Evolutionary conservation across 2,113 vertebrate species (phyloP), one percentile per base, ranked within the genome.

Genomic region (Halichoerus grypus): DNA sequence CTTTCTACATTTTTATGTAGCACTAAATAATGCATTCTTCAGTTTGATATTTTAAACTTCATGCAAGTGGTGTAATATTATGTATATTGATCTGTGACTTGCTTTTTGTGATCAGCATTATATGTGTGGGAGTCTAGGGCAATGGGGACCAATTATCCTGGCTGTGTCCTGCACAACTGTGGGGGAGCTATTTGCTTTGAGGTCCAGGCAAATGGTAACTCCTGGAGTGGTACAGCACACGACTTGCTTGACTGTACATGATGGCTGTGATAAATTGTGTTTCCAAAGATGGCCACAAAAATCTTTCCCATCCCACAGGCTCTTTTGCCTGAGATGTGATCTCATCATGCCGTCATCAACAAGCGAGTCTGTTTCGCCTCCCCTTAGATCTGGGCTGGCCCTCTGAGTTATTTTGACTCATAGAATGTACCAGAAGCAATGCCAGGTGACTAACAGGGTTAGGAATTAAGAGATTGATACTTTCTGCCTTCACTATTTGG

Each of bases 31-130:
- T 63, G 57, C 7, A 31, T 88, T 88, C 39, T 88, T 95, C 59
- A 69, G 57, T 82, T 82, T 88, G 76, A 51, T 67, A 88, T 81
- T 92, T 88, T 76, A 77, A 95, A 91, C 76, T 82, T 94, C 46
- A 91, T 71, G 51, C 77, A 49, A 88, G 65, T 94, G 53, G 9
- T 79, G 42, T 65, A 83, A 84, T 91, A 91, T 57, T 88, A 14
- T 63, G 71, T 82, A 42, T 53, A 36, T 53, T 91, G 59, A 91
- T 69, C 76, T 77, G n/a, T 69, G 51, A 81, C 33, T 96, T 96
- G 59, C 31, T 88, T 81, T 59, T 59, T 81, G 42, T 93, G 79
- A 65, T 83, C n/a, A 76, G 26, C 46, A 59, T 55, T 69, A 12
- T 55, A 46, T 88, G 51, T 88, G 19, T 83, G 69, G 42, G 16